phyloP scores from a whole-genome alignment of 2,888 invertebrate genomes.

The Sthenelais limicola region DNA sequence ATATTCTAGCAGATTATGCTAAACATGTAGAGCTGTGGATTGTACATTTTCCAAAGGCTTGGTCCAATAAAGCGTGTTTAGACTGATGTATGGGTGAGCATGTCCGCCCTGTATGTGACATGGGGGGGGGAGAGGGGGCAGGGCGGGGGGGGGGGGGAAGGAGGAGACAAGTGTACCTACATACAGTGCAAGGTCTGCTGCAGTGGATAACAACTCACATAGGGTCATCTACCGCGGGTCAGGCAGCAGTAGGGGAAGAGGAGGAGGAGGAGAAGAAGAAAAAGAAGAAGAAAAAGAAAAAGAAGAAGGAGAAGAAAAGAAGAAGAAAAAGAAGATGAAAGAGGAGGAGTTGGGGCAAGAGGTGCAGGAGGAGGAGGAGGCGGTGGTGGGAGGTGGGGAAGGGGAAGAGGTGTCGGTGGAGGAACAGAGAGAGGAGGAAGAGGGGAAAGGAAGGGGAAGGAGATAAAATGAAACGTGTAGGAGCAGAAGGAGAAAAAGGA shows the following conservation, averaged over 20 bases:
- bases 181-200: too few species aligned
- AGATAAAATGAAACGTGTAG: neutral
- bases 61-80: too few species aligned
- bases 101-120: too few species aligned
- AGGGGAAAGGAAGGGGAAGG: neutral
- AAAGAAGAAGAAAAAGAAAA: neutral
- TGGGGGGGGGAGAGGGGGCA: neutral
- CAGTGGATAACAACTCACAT: too few species aligned
- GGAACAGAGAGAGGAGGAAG: neutral
- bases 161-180: too few species aligned
- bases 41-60: too few species aligned
- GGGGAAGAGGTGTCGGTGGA: neutral
- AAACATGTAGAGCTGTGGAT: too few species aligned
- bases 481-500: neutral
- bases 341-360: neutral
- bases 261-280: neutral
- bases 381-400: neutral
- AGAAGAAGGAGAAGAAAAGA: neutral
- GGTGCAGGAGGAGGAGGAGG: neutral
- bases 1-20: too few species aligned
- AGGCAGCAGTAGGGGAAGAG: neutral
- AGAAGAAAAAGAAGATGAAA: neutral
- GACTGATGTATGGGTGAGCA: too few species aligned
- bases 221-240: too few species aligned
- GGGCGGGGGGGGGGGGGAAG: neutral